These are phyloP conservation scores for Meta bourneti DNA, from an alignment of 2,888 invertebrate genomes.

Conservation along the genomic window DNA sequence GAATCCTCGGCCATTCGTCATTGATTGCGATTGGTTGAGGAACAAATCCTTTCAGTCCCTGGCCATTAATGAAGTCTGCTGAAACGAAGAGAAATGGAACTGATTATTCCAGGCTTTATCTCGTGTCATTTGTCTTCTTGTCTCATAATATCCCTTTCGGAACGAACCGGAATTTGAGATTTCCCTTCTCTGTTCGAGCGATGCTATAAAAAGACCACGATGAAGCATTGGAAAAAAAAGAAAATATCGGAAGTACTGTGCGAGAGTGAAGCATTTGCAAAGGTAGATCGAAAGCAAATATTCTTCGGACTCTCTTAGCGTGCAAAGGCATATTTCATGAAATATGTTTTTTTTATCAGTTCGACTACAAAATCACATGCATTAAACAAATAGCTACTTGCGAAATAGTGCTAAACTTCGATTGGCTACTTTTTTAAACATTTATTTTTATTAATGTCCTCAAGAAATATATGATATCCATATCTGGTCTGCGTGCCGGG, in stretches of 20 bases:
- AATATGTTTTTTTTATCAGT: too few species aligned
- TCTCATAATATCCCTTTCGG: slow-evolving; percentile 4
- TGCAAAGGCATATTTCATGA: neutral
- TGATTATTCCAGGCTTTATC: slow-evolving; percentile 62
- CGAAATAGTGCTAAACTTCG: too few species aligned
- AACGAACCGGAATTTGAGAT: neutral
- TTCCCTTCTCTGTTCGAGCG: neutral
- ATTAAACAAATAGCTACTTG: too few species aligned
- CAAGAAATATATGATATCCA: too few species aligned
- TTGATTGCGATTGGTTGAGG: neutral
- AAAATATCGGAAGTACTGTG: neutral
- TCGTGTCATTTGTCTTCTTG: slow-evolving; percentile 44
- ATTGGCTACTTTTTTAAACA: too few species aligned
- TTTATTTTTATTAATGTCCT: too few species aligned
- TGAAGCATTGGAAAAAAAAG: neutral
- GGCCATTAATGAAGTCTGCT: slow-evolving; percentile 25
- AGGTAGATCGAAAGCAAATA: neutral
- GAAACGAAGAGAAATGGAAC: slow-evolving; percentile 22
- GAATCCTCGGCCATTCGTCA: slow-evolving; percentile 10
- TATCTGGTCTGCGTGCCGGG: too few species aligned
- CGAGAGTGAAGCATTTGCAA: neutral
- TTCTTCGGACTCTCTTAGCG: neutral
- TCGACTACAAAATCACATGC: too few species aligned
- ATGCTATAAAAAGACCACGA: neutral
- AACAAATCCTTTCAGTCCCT: neutral